Percentiles rank a stretch among this genome's conserved stretches.
Evolutionary conservation across 2,797 vertebrate genomes (phyloP).

Genomic region (Thaleichthys pacificus): DNA sequence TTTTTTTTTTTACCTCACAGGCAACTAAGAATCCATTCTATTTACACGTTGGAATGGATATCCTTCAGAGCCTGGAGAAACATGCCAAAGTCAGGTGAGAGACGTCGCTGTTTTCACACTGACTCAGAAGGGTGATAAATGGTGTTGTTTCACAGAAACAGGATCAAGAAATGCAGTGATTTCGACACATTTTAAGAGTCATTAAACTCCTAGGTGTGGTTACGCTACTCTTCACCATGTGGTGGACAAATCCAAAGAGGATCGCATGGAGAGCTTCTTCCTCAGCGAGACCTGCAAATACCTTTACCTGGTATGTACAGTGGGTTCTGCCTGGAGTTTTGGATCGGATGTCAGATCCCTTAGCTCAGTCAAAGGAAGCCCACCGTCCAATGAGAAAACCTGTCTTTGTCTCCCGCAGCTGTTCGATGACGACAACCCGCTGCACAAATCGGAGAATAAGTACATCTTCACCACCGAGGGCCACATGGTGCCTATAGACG

Average conservation of each 20-base stretch:
- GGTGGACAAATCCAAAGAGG: slow-evolving; percentile 96
- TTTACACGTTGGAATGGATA: slow-evolving; percentile 98
- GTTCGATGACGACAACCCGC: slow-evolving; percentile 96
- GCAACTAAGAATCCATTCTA: slow-evolving; percentile 99
- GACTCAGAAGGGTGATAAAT: too few relatives aligned
- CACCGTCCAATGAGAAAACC: background rate
- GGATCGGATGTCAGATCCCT: background rate
- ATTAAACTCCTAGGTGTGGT: slow-evolving; percentile 82
- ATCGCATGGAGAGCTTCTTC: slow-evolving; percentile 99
- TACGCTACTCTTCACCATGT: slow-evolving; percentile 97
- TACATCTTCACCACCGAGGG: slow-evolving; percentile 99
- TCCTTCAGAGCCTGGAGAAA: slow-evolving; percentile 96
- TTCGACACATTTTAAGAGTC: background rate
- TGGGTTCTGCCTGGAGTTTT: background rate
- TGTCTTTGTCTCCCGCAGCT: slow-evolving; percentile 70
- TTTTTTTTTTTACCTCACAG: slow-evolving; percentile 59
- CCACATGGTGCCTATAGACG: slow-evolving; percentile 90
- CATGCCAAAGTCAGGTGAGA: slow-evolving; percentile 94
- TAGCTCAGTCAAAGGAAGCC: too few relatives aligned
- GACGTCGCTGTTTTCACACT: background rate
- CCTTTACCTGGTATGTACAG: slow-evolving; percentile 84
- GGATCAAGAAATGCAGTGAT: background rate
- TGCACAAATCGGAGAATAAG: slow-evolving; percentile 90
- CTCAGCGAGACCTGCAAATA: slow-evolving; percentile 99
- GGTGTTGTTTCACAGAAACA: background rate